A percentile compares a stretch with the other conserved stretches of the same genome.
These are phyloP conservation scores for Eristalinus aeneus DNA, from an alignment of 2,888 invertebrate genomes.

Conservation along the genomic window DNA sequence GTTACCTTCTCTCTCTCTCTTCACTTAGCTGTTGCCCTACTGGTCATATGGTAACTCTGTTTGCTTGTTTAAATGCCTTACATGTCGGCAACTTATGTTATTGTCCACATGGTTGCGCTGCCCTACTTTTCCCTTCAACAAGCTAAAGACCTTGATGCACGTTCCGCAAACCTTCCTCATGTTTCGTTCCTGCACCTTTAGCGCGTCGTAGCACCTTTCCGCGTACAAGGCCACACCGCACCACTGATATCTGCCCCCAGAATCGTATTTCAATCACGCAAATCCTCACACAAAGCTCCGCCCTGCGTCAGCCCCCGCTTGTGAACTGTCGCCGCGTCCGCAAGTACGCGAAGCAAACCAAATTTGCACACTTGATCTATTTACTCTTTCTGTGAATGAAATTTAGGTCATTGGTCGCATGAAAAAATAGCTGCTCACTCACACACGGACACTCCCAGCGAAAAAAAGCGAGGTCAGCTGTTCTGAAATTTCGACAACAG, in stretches of 20 bases:
- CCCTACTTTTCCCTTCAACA: not conserved
- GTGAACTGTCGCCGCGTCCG: constrained; percentile 12
- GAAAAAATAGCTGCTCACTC: not conserved
- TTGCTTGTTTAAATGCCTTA: too few species aligned
- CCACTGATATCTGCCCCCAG: not conserved
- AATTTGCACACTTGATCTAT: constrained; percentile 55
- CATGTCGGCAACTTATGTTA: not conserved
- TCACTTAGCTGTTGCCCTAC: too few species aligned
- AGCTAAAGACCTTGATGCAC: not conserved
- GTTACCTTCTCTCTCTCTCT: too few species aligned
- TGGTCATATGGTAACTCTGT: too few species aligned
- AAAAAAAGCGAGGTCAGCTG: constrained; percentile 34
- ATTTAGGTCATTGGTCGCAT: constrained; percentile 54
- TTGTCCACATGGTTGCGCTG: not conserved
- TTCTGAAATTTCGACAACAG: constrained; percentile 26
- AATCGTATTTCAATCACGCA: constrained; percentile 28
- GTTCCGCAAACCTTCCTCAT: not conserved
- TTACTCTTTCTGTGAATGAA: constrained; percentile 55
- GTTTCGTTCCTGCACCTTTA: not conserved
- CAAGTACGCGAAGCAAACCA: constrained; percentile 38
- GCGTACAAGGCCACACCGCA: not conserved
- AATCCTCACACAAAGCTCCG: constrained; percentile 9
- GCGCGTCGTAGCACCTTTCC: not conserved
- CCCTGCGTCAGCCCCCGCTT: constrained; percentile 6
- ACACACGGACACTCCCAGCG: not conserved